Base-by-base conservation (phyloP, 2,797 vertebrate species). In the Florisuga fusca region DNA sequence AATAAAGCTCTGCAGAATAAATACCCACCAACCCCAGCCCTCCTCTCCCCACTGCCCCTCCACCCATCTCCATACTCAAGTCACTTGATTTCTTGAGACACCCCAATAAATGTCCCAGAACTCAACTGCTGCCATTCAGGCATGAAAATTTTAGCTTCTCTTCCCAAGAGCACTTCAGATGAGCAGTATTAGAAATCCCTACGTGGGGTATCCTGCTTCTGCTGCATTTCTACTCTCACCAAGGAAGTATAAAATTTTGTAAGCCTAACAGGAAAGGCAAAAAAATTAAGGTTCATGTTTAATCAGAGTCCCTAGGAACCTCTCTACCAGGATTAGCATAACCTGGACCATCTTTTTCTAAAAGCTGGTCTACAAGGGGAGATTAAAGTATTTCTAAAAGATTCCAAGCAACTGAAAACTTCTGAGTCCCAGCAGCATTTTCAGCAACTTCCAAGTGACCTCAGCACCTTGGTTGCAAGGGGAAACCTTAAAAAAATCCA, bases 81-180 rank as follows among this genome's bases (percentile, higher is more conserved):
- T 7, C 23, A 31, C 29, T 13, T 2, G 9, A 31, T 41, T 63
- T 61, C 69, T n/a, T 57, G 8, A 54, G 25, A 25, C 57, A 38
- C 34, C 13, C 38, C 3, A 64, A 31, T 4, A 1, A 2, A 13
- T 0, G 3, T 15, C 43, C 50, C 55, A 53, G 9, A 77, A 17
- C 7, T 25, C 34, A 31, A 48, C 4, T 5, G 61, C 15, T 77
- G 76, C 50, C n/a, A 21, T n/a, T 19, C 14, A 34, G 55, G 22
- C 25, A 57, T 8, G 2, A 4, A 12, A 5, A 48, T 17, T 66
- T 63, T 3, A 29, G 21, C 5, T 46, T 69, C 53, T 45, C 5
- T 5, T 33, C 53, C 57, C 15, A 46, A 43, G 23, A 91, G 68
- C 36, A 7, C 31, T 23, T 27, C 4, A 34, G 15, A 43, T 2